phyloP scores from a whole-genome alignment of 2,888 invertebrate species.

The Thalpophila matura region DNA sequence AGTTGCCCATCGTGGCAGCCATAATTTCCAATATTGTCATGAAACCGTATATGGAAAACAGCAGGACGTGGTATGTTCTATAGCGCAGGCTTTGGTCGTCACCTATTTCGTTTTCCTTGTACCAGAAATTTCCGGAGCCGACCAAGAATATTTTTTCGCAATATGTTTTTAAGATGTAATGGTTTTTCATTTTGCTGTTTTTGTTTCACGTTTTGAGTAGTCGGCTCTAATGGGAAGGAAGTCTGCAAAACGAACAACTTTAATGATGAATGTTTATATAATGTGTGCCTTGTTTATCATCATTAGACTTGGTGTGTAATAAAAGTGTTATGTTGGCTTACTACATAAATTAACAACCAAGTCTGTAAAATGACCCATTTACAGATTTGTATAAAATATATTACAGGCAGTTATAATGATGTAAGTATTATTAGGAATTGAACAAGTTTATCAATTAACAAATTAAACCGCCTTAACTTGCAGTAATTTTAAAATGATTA shows the following conservation, averaged over 20 bases:
- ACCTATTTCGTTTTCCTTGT: slow-evolving; percentile 73
- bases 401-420: too few relatives aligned
- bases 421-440: too few relatives aligned
- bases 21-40: slow-evolving; percentile 83
- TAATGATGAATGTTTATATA: slow-evolving; percentile 16
- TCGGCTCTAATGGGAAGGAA: slow-evolving; percentile 24
- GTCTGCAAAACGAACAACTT: slow-evolving; percentile 42
- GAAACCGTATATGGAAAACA: slow-evolving; percentile 74
- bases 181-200: slow-evolving; percentile 76
- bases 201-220: slow-evolving; percentile 26
- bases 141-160: slow-evolving; percentile 76
- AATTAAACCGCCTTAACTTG: neutral
- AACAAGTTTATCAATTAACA: neutral
- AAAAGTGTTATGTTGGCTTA: too few relatives aligned
- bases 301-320: too few relatives aligned
- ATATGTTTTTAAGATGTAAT: slow-evolving; percentile 74
- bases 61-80: slow-evolving; percentile 66
- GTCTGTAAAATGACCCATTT: neutral
- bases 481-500: neutral
- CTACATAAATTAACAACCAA: too few relatives aligned
- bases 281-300: neutral
- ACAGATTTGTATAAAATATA: neutral
- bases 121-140: slow-evolving; percentile 86
- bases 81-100: slow-evolving; percentile 76
- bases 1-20: slow-evolving; percentile 77